These are phyloP conservation scores for Hedychridium roseum DNA, from an alignment of 2,888 invertebrate species.

Conservation along the genomic window DNA sequence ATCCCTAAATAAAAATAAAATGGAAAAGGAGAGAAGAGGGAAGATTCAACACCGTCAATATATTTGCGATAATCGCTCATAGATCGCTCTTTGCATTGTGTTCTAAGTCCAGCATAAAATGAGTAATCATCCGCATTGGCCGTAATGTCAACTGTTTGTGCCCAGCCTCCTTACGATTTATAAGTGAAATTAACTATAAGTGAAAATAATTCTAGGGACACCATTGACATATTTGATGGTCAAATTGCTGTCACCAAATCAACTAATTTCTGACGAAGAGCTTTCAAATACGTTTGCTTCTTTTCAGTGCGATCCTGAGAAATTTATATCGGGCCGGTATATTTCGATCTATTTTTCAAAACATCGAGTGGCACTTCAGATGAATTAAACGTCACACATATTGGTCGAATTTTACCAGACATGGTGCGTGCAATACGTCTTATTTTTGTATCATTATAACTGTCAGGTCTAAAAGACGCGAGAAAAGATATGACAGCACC, in stretches of 20 bases:
- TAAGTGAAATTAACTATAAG: too few species aligned
- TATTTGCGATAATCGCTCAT: too few species aligned
- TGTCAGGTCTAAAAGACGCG: not conserved
- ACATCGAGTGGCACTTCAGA: not conserved
- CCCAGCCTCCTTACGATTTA: too few species aligned
- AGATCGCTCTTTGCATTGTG: too few species aligned
- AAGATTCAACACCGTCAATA: too few species aligned
- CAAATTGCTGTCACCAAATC: not conserved
- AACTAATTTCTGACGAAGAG: not conserved
- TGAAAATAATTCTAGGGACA: not conserved
- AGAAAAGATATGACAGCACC: not conserved
- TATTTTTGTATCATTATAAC: not conserved
- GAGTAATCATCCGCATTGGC: too few species aligned
- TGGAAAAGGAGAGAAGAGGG: too few species aligned
- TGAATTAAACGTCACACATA: not conserved
- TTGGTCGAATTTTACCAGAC: not conserved
- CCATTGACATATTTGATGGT: not conserved
- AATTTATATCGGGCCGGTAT: not conserved
- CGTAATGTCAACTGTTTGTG: too few species aligned
- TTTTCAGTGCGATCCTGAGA: not conserved
- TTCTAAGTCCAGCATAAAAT: too few species aligned
- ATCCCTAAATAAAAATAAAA: too few species aligned
- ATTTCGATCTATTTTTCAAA: not conserved
- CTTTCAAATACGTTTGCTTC: not conserved
- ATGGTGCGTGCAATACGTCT: not conserved